Evolutionary conservation across 2,888 invertebrate species (phyloP), one percentile per base, ranked within the genome.

Genomic region (Chironomus tentans): DNA sequence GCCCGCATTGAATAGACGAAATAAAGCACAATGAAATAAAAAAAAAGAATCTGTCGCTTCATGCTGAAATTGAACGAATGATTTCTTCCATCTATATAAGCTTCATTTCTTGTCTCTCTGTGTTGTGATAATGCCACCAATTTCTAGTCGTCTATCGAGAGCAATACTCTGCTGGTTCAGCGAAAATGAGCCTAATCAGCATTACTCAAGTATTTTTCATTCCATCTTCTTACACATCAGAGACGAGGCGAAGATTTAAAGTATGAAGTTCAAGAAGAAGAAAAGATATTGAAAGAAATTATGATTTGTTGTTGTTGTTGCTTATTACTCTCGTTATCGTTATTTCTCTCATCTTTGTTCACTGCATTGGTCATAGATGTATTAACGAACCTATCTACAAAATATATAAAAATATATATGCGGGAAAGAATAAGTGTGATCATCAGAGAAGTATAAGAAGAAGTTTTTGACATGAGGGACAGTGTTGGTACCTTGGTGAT

Each of bases 131-230:
- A 71, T 71, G 71, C 71, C 71, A 71, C 50, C 50, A 71, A 71
- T 71, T 56, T 71, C 47, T 70, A 70, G 22, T 56, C 72, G 62
- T 72, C 72, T 46, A 72, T 72, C 46, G 38, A 72, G 56, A 71
- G 71, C 70, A 70, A 18, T 12, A 18, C 21, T 24, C 15, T 47
- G 15, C 56, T 15, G 56, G n/a, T 56, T n/a, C 5, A 56, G 21
- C 65, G 56, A 56, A 56, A 47, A 56, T 50, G 71, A 71, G 71
- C 56, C 71, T 71, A 71, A 71, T 71, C 71, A 71, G 70, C 70
- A 70, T 70, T 70, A 70, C 47, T 56, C 56, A 5, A 56, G 56
- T 15, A 56, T 15, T 56, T 50, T 50, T 50, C 15, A 18, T 18
- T 56, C 6, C 56, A 56, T 56, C 56, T 18, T 56, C 38, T 38